A percentile compares a stretch with the other conserved stretches of the same genome.
Conservation (phyloP, 92 coral and sea anemone genomes). For the Palythoa heliodiscus region DNA sequence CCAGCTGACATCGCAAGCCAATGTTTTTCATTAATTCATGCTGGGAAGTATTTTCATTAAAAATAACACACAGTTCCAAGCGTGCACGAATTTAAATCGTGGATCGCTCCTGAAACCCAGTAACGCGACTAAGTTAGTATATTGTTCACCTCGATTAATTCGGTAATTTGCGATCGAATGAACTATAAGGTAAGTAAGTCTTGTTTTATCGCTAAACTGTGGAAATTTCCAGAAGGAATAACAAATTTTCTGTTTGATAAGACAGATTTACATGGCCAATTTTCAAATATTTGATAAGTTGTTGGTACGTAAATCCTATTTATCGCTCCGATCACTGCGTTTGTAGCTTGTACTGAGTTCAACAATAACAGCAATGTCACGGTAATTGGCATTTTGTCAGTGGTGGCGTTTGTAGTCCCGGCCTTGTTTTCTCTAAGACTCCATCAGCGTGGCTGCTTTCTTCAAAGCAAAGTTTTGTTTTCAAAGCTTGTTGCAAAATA, state of each 20-base stretch:
- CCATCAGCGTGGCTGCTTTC: neutral
- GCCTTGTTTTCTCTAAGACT: neutral
- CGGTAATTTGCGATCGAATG: neutral
- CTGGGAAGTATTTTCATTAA: constrained; percentile 26
- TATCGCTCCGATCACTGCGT: neutral
- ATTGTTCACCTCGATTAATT: neutral
- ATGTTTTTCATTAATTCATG: constrained; percentile 17
- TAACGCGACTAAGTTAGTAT: neutral
- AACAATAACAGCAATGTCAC: constrained; percentile 4
- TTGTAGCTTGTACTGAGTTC: neutral
- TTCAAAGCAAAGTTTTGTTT: neutral
- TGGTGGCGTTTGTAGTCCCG: neutral
- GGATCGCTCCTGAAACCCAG: neutral
- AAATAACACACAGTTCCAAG: neutral
- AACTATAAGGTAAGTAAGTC: constrained; percentile 12
- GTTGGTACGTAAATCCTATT: neutral
- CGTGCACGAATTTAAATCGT: constrained; percentile 14
- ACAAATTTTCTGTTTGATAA: neutral
- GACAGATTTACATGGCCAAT: neutral
- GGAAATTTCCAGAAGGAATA: neutral
- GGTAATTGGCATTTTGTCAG: neutral
- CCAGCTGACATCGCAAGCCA: constrained; percentile 21
- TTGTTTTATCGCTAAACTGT: neutral
- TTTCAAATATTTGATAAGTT: neutral
- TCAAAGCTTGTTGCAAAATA: neutral